Percentiles rank a stretch among this genome's conserved stretches.
Conservation (phyloP, 2,113 vertebrate species). For the Geococcyx californianus region DNA sequence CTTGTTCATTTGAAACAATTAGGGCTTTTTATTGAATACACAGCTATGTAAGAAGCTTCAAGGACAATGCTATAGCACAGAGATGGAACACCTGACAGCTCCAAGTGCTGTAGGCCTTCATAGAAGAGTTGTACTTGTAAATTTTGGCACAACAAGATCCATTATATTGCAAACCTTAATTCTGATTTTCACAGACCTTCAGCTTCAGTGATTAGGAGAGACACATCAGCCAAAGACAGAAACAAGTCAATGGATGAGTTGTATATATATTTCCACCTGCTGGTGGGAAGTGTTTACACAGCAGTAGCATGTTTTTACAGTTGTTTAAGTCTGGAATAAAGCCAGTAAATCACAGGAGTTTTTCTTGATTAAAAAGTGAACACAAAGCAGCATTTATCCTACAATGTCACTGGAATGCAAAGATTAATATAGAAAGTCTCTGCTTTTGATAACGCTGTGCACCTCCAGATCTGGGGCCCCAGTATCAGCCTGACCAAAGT, state of each 20-base stretch:
- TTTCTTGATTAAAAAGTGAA: not conserved
- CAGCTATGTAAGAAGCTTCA: not conserved
- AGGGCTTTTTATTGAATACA: not conserved
- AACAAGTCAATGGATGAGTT: not conserved
- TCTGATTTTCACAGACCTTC: not conserved
- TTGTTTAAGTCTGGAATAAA: not conserved
- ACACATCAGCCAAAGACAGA: not conserved
- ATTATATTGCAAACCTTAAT: not conserved
- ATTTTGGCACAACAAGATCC: not conserved
- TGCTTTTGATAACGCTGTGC: not conserved
- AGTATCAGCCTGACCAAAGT: not conserved
- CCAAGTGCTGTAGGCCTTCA: not conserved
- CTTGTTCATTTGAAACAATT: not conserved
- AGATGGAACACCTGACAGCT: not conserved
- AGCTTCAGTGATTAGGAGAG: not conserved
- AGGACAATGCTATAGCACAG: not conserved
- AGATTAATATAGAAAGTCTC: not conserved
- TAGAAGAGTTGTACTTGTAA: not conserved
- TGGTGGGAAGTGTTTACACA: conserved; percentile 19
- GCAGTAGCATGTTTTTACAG: not conserved
- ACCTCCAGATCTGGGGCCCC: not conserved
- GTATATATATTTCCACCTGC: conserved; percentile 40
- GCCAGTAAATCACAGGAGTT: not conserved
- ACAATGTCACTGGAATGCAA: not conserved
- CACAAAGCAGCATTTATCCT: not conserved